phyloP scores from a whole-genome alignment of 2,113 vertebrate genomes.

The Stomatorhinus ivindoensis region DNA sequence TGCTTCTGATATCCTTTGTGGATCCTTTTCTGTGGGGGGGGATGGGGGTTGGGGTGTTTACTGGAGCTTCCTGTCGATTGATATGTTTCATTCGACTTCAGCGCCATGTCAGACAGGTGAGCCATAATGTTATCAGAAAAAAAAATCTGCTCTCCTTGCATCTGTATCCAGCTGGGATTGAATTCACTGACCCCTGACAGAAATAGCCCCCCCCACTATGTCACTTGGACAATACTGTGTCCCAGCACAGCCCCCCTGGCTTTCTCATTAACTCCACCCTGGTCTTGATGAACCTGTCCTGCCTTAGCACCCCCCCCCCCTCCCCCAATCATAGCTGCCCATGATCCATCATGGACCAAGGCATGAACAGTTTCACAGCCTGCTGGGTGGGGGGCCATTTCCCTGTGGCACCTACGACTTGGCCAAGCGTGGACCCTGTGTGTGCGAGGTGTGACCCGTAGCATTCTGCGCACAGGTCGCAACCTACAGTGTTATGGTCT shows the following conservation, averaged over 20 bases:
- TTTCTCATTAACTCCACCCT: neutral
- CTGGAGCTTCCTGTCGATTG: slow-evolving; percentile 25
- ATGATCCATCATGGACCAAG: slow-evolving; percentile 59
- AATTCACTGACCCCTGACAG: slow-evolving; percentile 58
- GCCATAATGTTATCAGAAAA: slow-evolving; percentile 54
- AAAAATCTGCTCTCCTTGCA: slow-evolving; percentile 41
- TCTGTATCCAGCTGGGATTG: slow-evolving; percentile 48
- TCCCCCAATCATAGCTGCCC: slow-evolving; percentile 25
- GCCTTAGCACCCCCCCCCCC: slow-evolving; percentile 27
- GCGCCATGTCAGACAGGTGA: slow-evolving; percentile 38
- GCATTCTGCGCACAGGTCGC: accelerated
- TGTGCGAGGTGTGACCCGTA: neutral
- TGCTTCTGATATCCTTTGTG: neutral
- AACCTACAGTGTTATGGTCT: too few species aligned
- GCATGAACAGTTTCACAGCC: slow-evolving; percentile 49
- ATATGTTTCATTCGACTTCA: slow-evolving; percentile 39
- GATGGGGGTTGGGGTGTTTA: neutral
- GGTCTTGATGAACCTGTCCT: slow-evolving; percentile 39
- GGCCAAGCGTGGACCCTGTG: neutral
- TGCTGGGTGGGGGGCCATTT: slow-evolving; percentile 41
- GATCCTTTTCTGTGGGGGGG: neutral
- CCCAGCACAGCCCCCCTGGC: neutral
- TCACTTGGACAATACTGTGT: slow-evolving; percentile 34
- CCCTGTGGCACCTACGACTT: slow-evolving; percentile 24
- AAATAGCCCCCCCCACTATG: slow-evolving; percentile 49